Evolutionary conservation across 1,140 invertebrate species (phyloP).

Genomic region (Scylla paramamosain): DNA sequence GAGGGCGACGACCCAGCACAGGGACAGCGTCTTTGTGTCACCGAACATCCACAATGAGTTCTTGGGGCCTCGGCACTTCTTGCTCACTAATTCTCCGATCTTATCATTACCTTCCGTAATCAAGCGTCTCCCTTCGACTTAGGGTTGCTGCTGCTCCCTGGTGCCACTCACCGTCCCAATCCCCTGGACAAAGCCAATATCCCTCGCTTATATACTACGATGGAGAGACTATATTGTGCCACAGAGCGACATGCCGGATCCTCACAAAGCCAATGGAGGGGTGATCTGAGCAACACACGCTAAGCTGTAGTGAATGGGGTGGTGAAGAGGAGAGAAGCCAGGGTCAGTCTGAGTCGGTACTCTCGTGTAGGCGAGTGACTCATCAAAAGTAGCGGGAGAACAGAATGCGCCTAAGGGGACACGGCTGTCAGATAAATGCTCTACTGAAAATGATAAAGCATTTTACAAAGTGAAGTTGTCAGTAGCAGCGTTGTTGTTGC

Average conservation of each 20-base stretch:
- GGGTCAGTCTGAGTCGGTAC: not conserved
- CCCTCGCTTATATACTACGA: constrained; percentile 20
- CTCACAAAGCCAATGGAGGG: constrained; percentile 10
- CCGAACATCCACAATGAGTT: not conserved
- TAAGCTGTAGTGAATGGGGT: constrained; percentile 2
- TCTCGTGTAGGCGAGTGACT: not conserved
- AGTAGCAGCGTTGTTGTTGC: not conserved
- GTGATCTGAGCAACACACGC: not conserved
- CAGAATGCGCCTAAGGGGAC: not conserved
- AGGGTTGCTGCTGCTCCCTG: not conserved
- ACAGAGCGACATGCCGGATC: not conserved
- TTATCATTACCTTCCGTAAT: not conserved
- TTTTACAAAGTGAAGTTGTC: not conserved
- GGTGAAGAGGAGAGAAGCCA: not conserved
- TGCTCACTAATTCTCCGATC: not conserved
- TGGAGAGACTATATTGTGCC: not conserved
- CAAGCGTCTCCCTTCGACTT: not conserved
- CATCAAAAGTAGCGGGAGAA: not conserved
- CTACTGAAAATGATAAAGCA: not conserved
- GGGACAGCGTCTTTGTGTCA: too few species aligned
- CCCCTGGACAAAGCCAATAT: constrained; percentile 2
- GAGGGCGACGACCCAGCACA: not conserved
- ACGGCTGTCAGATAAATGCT: not conserved
- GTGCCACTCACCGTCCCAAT: not conserved
- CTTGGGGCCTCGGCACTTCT: not conserved